Percentiles rank a stretch among this genome's conserved stretches.
Evolutionary conservation across 1,140 invertebrate species (phyloP).

Genomic region (Homalodisca vitripennis): DNA sequence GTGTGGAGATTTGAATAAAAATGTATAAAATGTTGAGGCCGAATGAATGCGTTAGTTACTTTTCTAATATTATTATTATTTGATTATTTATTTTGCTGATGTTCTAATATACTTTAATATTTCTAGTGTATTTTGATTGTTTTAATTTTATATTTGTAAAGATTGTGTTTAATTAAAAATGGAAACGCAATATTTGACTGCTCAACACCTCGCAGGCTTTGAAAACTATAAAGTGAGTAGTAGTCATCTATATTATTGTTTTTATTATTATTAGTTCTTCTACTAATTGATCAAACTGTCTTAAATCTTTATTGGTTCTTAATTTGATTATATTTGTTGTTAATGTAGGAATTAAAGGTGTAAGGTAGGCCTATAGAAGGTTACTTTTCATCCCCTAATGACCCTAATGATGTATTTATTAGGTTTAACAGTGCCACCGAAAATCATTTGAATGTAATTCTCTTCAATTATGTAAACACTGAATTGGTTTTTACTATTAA

Average conservation of each 20-base stretch:
- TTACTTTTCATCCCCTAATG: not conserved
- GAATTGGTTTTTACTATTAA: too few relatives aligned
- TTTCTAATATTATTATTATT: not conserved
- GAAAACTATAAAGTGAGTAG: constrained; percentile 86
- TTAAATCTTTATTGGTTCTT: not conserved
- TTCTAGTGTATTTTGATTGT: not conserved
- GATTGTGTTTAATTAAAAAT: constrained; percentile 1
- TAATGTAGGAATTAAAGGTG: not conserved
- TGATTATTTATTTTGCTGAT: not conserved
- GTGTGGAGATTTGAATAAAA: not conserved
- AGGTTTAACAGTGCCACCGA: too few relatives aligned
- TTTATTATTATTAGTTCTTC: not conserved
- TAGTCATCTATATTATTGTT: not conserved
- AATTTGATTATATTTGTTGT: not conserved
- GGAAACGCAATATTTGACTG: constrained; percentile 63
- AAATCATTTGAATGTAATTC: too few relatives aligned
- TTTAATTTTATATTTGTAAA: not conserved
- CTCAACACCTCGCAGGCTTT: constrained; percentile 82
- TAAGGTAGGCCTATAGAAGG: not conserved
- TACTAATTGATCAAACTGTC: not conserved
- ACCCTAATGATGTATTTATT: not conserved
- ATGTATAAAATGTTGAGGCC: not conserved
- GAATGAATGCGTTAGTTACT: not conserved
- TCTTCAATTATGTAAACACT: too few relatives aligned
- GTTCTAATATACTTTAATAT: not conserved